phyloP scores from a whole-genome alignment of 1,140 invertebrate genomes.

The Lucilia sericata region DNA sequence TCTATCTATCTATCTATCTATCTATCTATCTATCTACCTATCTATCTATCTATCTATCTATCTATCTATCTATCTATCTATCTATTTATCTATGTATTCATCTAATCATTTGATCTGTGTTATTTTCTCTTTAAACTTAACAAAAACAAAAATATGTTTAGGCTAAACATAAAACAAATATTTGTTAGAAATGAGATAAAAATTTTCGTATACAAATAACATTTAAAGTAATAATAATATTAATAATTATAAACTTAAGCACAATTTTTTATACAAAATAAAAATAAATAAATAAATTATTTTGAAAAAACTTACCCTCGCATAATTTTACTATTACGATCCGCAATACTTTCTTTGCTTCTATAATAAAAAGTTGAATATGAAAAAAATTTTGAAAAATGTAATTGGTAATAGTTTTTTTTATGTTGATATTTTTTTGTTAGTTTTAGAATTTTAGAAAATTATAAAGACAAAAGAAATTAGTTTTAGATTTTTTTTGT shows the following conservation, averaged over 20 bases:
- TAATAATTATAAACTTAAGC: background rate
- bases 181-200: background rate
- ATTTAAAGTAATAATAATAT: background rate
- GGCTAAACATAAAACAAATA: background rate
- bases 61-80: too few relatives aligned
- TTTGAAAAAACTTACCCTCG: background rate
- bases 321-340: background rate
- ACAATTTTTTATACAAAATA: background rate
- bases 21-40: too few relatives aligned
- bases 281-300: background rate
- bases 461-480: background rate
- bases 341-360: conserved; percentile 20
- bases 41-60: too few relatives aligned
- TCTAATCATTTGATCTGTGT: too few relatives aligned
- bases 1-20: too few relatives aligned
- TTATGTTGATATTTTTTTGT: background rate
- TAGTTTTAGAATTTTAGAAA: background rate
- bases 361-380: conserved; percentile 37
- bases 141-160: too few relatives aligned
- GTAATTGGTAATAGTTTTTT: background rate
- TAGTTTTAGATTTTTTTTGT: background rate
- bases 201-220: background rate
- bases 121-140: too few relatives aligned
- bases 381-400: conserved; percentile 49
- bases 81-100: too few relatives aligned